These are phyloP conservation scores for Cossypha niveicapilla DNA, from an alignment of 2,797 vertebrate genomes.

Conservation along the genomic window DNA sequence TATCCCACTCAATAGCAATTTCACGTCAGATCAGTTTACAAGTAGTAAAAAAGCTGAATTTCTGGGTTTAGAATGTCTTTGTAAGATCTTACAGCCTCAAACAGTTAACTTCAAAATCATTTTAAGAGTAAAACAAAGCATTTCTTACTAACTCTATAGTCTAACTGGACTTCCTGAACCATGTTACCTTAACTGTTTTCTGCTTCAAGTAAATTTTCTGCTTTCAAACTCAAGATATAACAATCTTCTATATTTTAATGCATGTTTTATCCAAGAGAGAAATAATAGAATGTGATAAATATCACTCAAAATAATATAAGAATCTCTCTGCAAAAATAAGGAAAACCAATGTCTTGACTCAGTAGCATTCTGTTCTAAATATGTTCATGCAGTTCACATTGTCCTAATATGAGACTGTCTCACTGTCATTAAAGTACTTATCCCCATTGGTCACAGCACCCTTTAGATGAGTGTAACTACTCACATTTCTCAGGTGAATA, in stretches of 20 bases:
- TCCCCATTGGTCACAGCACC: neutral
- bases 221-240: neutral
- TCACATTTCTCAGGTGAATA: neutral
- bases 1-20: neutral
- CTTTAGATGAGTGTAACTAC: neutral
- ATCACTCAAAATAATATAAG: neutral
- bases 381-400: rapidly evolving
- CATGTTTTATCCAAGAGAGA: neutral
- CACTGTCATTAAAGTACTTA: neutral
- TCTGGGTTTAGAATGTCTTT: neutral
- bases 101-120: neutral
- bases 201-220: neutral
- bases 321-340: neutral
- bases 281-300: neutral
- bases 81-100: neutral
- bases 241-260: neutral
- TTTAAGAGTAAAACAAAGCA: neutral
- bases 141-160: neutral
- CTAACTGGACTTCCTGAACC: neutral
- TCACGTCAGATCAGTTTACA: neutral
- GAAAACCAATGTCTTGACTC: neutral
- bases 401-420: rapidly evolving
- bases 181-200: neutral
- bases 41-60: neutral
- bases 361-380: neutral